A percentile compares a stretch with the other conserved stretches of the same genome.
These are phyloP conservation scores for Latrodectus elegans DNA, from an alignment of 2,888 invertebrate species.

Conservation along the genomic window DNA sequence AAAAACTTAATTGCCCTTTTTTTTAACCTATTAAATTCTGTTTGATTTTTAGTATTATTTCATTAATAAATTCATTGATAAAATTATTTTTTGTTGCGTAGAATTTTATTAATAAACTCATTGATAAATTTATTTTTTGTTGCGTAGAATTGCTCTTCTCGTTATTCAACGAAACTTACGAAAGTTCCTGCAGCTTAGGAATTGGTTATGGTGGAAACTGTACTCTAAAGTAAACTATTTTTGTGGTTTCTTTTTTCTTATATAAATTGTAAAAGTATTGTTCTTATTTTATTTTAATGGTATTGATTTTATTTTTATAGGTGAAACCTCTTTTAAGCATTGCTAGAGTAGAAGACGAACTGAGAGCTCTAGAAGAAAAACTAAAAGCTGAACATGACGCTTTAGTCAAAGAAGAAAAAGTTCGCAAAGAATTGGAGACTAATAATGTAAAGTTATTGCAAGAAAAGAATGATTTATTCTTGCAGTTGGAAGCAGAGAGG, in stretches of 20 bases:
- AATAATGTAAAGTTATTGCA: constrained; percentile 93
- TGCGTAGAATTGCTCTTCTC: constrained; percentile 88
- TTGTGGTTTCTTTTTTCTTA: not conserved
- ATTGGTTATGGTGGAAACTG: constrained; percentile 99
- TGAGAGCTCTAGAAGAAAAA: constrained; percentile 98
- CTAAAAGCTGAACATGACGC: constrained; percentile 95
- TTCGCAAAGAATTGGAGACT: constrained; percentile 96
- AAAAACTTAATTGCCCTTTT: no score
- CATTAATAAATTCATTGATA: no score
- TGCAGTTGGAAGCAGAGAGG: constrained; percentile 94
- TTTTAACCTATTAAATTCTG: no score
- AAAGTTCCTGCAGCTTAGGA: constrained; percentile 98
- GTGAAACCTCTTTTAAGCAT: constrained; percentile 99
- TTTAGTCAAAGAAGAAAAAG: constrained; percentile 94
- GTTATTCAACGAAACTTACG: constrained; percentile 99
- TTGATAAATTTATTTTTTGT: not conserved
- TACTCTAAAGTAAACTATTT: constrained; percentile 85
- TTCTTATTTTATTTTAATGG: not conserved
- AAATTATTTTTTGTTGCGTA: constrained; percentile 73
- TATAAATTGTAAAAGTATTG: not conserved
- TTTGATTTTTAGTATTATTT: no score
- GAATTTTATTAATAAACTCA: constrained; percentile 77
- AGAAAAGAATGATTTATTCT: constrained; percentile 93
- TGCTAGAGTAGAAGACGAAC: constrained; percentile 98
- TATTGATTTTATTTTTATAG: not conserved